Base-by-base conservation (phyloP, 2,888 invertebrate genomes). In the Omphaloscelis lunosa region DNA sequence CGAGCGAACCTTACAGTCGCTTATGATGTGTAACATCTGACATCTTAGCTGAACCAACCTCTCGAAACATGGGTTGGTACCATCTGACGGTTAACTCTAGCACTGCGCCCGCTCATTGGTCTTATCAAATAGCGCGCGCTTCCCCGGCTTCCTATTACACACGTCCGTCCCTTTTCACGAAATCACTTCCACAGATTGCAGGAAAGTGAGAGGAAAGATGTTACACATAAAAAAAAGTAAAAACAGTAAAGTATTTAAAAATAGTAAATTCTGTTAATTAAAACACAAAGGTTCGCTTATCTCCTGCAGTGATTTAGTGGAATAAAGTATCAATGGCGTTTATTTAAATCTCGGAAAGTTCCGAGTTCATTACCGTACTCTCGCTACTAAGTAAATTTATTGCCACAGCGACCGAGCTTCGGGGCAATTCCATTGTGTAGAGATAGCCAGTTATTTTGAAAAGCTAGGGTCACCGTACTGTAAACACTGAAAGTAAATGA, bases 281-380 rank as follows among this genome's bases (percentile, higher is more conserved):
- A 53, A 45, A 63, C 23, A 48, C n/a, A 71, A 69, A 69, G 53
- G 59, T 48, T 79, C 41, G 61, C 41, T 70, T 71, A 61, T 58
- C 59, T 68, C 69, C 23, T 41, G 39, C 12, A 69, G 48, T 48
- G 39, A 76, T 72, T 80, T 53, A 80, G 15, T n/a, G 39, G 53
- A 58, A 58, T 34, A 65, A 69, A 53, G 63, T 71, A 72, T 59
- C 51, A 77, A 62, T 66, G 59, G 53, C n/a, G 45, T 76, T 72
- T 75, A 70, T 75, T 75, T 80, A 61, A 75, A 78, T 69, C 69
- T 73, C 11, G 85, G 78, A 86, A 85, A 86, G 74, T 85, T 80
- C 72, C 86, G 58, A 80, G 69, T 76, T 84, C 76, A 80, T 86
- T 85, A 86, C 27, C 9, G 63, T 56, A 41, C 53, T 71, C 66